A percentile compares a stretch with the other conserved stretches of the same genome.
These are phyloP conservation scores for Cyprinus carpio DNA, from an alignment of 2,113 vertebrate genomes.

Conservation along the genomic window DNA sequence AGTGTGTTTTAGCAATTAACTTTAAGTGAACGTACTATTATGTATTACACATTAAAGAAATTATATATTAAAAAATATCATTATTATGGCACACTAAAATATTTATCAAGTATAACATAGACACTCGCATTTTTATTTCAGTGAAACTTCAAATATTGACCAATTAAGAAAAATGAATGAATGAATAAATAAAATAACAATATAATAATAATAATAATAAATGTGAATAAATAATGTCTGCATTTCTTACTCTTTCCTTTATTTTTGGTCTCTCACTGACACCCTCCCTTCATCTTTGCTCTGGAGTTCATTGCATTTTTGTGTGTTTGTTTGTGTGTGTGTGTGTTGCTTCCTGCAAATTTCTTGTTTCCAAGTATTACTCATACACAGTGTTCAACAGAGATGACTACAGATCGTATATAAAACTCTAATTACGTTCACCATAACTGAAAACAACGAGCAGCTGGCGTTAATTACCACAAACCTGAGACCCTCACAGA, in stretches of 20 bases:
- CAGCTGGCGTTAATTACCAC: conserved; percentile 9
- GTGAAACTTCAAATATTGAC: too few species aligned
- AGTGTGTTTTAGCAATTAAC: too few species aligned
- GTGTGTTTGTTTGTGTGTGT: too few species aligned
- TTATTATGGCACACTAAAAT: too few species aligned
- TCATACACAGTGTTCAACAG: background rate
- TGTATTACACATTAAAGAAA: too few species aligned
- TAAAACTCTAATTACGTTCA: conserved; percentile 22
- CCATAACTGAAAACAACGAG: conserved; percentile 31
- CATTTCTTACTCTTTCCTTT: background rate
- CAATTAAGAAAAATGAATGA: too few species aligned
- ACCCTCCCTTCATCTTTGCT: background rate
- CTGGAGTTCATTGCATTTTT: background rate
- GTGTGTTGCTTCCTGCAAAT: background rate
- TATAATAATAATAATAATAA: background rate
- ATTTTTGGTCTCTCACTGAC: background rate
- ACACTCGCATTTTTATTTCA: too few species aligned
- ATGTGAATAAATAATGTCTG: background rate
- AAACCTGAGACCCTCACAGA: conserved; percentile 7
- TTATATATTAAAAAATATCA: too few species aligned
- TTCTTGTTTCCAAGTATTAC: conserved; percentile 1
- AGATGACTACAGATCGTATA: conserved; percentile 11
- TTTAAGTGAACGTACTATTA: too few species aligned
- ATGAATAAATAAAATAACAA: too few species aligned
- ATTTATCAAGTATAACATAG: too few species aligned